These are phyloP conservation scores for Ceriagrion tenellum DNA, from an alignment of 2,888 invertebrate genomes.

Conservation along the genomic window DNA sequence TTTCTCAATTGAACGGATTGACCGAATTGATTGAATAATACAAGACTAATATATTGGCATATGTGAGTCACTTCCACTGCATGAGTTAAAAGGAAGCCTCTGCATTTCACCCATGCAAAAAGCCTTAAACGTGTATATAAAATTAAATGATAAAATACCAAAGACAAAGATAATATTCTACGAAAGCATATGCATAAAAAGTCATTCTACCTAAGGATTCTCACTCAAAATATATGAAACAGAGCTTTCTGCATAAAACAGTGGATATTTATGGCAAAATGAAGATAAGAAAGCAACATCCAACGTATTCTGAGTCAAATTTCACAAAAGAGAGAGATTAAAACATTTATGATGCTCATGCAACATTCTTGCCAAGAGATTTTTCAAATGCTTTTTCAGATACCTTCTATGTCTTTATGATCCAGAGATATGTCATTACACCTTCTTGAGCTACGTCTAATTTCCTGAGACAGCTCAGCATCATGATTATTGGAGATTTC, in stretches of 20 bases:
- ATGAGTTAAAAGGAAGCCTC: background rate
- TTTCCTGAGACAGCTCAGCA: conserved; percentile 59
- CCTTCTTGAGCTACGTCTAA: conserved; percentile 57
- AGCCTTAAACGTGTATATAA: background rate
- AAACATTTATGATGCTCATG: conserved; percentile 49
- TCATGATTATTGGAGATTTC: conserved; percentile 67
- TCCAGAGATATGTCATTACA: conserved; percentile 62
- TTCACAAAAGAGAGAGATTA: background rate
- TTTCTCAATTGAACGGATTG: background rate
- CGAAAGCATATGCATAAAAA: background rate
- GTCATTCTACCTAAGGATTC: background rate
- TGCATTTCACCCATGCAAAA: background rate
- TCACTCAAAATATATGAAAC: background rate
- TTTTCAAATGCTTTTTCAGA: conserved; percentile 38
- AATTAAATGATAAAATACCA: background rate
- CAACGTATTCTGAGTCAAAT: background rate
- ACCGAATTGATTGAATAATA: background rate
- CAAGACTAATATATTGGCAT: too few species aligned
- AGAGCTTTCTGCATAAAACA: background rate
- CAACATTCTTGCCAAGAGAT: conserved; percentile 49
- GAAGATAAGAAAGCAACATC: background rate
- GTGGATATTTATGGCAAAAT: background rate
- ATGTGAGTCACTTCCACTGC: background rate
- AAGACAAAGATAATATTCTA: background rate
- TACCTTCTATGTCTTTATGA: conserved; percentile 62